phyloP scores from a whole-genome alignment of 2,797 vertebrate species.

The Vespertilio murinus region DNA sequence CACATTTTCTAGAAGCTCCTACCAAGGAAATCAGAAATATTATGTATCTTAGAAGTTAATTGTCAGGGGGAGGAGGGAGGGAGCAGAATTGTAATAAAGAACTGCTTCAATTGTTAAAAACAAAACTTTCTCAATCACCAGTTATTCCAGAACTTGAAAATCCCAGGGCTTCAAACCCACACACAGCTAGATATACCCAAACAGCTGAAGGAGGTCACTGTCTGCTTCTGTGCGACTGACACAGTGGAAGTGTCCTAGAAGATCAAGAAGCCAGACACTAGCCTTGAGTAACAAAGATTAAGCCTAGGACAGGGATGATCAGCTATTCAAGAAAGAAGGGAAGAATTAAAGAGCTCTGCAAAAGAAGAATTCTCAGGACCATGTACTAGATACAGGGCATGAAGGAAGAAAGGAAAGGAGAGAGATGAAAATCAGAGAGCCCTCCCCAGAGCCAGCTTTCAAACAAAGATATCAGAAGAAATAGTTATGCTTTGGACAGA shows the following conservation, averaged over 20 bases:
- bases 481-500: neutral
- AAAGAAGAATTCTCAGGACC: neutral
- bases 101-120: constrained; percentile 15
- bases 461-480: neutral
- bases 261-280: neutral
- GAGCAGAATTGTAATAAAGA: neutral
- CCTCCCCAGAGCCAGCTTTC: neutral
- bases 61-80: neutral
- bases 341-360: neutral
- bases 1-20: neutral
- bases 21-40: neutral
- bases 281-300: neutral
- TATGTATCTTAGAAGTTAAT: neutral
- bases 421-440: neutral
- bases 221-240: neutral
- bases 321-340: neutral
- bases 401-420: neutral
- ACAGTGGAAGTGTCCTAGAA: neutral
- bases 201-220: neutral
- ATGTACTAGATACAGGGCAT: neutral
- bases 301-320: neutral
- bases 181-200: neutral
- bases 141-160: neutral
- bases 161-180: neutral
- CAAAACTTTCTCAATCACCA: neutral